A percentile compares a stretch with the other conserved stretches of the same genome.
Conservation (phyloP, 1,140 invertebrate genomes). For the Drosophila oshimai region DNA sequence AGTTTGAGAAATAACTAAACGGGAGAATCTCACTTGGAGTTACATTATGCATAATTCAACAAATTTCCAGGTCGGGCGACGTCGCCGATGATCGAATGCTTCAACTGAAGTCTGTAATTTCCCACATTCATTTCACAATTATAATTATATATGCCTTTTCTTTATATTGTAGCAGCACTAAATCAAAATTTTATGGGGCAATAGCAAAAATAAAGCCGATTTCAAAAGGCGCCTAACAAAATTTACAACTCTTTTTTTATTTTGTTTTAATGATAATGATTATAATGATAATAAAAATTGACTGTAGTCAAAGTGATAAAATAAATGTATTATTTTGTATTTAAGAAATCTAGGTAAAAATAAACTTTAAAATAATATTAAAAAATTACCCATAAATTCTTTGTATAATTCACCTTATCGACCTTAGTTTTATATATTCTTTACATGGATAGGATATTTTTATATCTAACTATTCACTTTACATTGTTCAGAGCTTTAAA, state of each 20-base stretch:
- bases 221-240: background rate
- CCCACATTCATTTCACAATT: constrained; percentile 36
- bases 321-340: too few relatives aligned
- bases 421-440: too few relatives aligned
- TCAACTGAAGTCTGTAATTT: constrained; percentile 40
- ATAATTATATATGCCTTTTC: constrained; percentile 3
- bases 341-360: too few relatives aligned
- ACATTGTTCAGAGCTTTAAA: too few relatives aligned
- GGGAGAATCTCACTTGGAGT: background rate
- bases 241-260: background rate
- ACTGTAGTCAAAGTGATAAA: too few relatives aligned
- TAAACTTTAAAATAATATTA: too few relatives aligned
- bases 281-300: too few relatives aligned
- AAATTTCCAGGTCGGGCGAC: constrained; percentile 47
- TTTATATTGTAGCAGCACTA: constrained; percentile 10
- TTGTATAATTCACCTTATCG: too few relatives aligned
- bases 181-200: constrained; percentile 11
- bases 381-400: too few relatives aligned
- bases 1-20: constrained; percentile 21
- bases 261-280: too few relatives aligned
- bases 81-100: constrained; percentile 26
- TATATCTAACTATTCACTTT: too few relatives aligned
- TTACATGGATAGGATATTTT: too few relatives aligned
- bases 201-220: constrained; percentile 8
- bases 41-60: constrained; percentile 17